Base-by-base conservation (phyloP, 2,797 vertebrate species). In the Picus viridis region DNA sequence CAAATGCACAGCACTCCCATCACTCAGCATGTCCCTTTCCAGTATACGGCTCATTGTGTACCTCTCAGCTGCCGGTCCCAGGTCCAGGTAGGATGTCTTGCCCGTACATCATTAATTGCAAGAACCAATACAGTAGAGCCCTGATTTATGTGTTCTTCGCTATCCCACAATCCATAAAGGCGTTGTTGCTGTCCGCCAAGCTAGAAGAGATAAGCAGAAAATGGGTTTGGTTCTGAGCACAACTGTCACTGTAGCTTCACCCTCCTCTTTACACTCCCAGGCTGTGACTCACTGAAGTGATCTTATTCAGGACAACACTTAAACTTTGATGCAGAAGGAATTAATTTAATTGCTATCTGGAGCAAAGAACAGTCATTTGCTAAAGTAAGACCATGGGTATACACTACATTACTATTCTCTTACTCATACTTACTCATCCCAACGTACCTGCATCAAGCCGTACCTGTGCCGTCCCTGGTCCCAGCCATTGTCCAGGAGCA, bases 1-100 rank as follows among this genome's bases (percentile, higher is more conserved):
- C 7, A 65, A 34, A 36, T 10, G 11, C 51, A 39, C 9, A 69
- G n/a, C n/a, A 11, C 29, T 78, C 30, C 41, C 12, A 16, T 30
- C 67, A 67, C 19, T 58, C 58, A 36, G 45, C 1, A 0, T 61
- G 9, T 34, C 29, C 34, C 26, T 49, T 70, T 34, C 45, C 10
- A 14, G 62, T 12, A 23, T 18, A 18, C 8, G 57, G 45, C 58
- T 18, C 77, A 26, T 36, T 2, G 1, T 0, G 0, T 94, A 98
- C 97, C 97, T 97, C 95, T 97, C 87, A 98, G 93, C 83, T 92
- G 94, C 80, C 34, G 96, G 62, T 96, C 97, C 17, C 88, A 86
- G 34, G 67, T 91, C 97, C 96, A 97, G 43, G 63, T 80, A 63
- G 97, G 97, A 93, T 97, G 96, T 71, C 83, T 95, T 26, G 70